Evolutionary conservation across 2,113 vertebrate species (phyloP).

Genomic region (Sula dactylatra): DNA sequence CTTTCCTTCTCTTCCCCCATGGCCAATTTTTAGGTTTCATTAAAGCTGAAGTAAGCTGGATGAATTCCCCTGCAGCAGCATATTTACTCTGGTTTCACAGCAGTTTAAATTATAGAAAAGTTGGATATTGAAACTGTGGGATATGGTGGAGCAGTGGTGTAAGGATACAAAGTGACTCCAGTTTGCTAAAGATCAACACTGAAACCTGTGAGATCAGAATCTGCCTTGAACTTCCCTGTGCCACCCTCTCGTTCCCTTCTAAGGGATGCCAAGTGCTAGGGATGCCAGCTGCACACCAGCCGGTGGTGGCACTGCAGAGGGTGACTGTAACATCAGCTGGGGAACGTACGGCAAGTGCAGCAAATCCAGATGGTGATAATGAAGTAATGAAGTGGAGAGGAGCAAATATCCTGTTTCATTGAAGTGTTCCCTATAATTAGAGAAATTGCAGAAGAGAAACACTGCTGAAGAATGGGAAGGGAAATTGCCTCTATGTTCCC

Average conservation of each 20-base stretch:
- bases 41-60: not conserved
- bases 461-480: not conserved
- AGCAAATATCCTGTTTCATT: not conserved
- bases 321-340: not conserved
- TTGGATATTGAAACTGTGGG: not conserved
- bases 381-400: not conserved
- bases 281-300: not conserved
- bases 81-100: not conserved
- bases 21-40: not conserved
- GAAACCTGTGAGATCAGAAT: not conserved
- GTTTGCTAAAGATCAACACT: not conserved
- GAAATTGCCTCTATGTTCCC: not conserved
- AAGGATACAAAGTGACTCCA: not conserved
- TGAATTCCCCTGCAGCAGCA: not conserved
- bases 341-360: not conserved
- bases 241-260: not conserved
- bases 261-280: not conserved
- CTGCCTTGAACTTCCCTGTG: not conserved
- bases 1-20: not conserved
- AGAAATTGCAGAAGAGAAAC: not conserved
- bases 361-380: not conserved
- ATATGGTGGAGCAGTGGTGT: not conserved
- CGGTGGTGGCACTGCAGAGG: rapidly evolving
- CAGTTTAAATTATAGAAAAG: not conserved
- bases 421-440: not conserved